Base-by-base conservation (phyloP, 2,888 invertebrate species). In the Cheilosia scutellata region DNA sequence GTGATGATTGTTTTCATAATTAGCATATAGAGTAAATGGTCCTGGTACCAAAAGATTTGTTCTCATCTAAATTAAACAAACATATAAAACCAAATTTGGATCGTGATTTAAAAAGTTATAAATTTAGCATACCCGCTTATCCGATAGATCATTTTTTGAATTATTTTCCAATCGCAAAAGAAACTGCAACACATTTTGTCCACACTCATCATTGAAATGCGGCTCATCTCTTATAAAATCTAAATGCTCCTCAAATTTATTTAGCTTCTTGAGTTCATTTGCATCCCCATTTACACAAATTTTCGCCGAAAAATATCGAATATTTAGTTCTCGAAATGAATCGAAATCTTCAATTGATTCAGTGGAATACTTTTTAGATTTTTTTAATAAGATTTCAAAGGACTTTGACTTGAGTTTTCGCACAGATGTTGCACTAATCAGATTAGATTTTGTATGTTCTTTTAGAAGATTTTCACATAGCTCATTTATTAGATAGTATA, bases 371-470 rank as follows among this genome's bases (percentile, higher is more conserved):
- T 87, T 72, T 57, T 77, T 55, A 0, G 89, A 88, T 88, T 90
- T 90, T 65, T 89, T 90, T 2, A 91, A 65, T 40, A 91, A 55
- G 51, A 90, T 89, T 82, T 90, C 89, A 87, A 88, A 90, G 9
- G 89, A 88, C 49, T 87, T 77, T 3, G 88, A 87, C 72, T 89
- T 89, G 4, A 90, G 68, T 82, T 89, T 89, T 4, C 87, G 88
- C 49, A 88, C 89, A 89, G 88, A 87, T 89, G 88, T 87, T 70
- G 76, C 70, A 37, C 37, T 84, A n/a, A 79, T 79, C 6, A 16
- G 42, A 49, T 60, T 71, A 25, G 68, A 75, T 37, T 79, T 79
- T 11, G 58, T 77, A 25, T 53, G 31, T 58, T 88, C 87, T 33
- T 78, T 87, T 0, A 87, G 79, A 33, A 90, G 63, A 29, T 80